Evolutionary conservation across 2,113 vertebrate species (phyloP), one percentile per base, ranked within the genome.

Genomic region (Hymenochirus boettgeri): DNA sequence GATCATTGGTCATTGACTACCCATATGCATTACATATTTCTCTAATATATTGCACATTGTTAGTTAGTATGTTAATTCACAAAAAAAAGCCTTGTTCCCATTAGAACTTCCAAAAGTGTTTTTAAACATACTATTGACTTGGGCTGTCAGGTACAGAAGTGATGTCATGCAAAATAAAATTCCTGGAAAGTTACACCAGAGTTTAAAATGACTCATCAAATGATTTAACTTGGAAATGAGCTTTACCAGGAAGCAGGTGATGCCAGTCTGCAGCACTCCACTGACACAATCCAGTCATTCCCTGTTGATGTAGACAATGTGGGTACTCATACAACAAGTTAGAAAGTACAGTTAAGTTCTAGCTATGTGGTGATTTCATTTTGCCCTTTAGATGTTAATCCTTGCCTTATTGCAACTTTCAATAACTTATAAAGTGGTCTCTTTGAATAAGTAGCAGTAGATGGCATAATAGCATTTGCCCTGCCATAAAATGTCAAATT

Each of bases 271-370:
- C 26, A 61, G 29, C 27, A 19, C 22, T 62, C 29, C 15, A 52
- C 35, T 22, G 31, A 29, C 25, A 12, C 51, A 25, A 21, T 53
- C 29, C 15, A 18, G 15, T 23, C 27, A 25, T 35, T 35, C 7
- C 33, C 33, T 35, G 3, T 11, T 35, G 15, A 35, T 8, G 7
- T 33, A 53, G 48, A 62, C 21, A 25, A 11, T 12, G 5, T 23
- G 11, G 52, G 48, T 53, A 27, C 37, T 64, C 37, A 42, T 64
- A 21, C 52, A 45, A 37, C 3, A 22, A 18, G 50, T 37, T 55
- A 42, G 4, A 55, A 45, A 25, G 52, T 46, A 64, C 62, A 55
- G 51, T 54, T 64, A 64, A 55, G 60, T 46, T 21, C 3, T 8
- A 22, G 35, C 7, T 15, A 39, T 54, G 33, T 26, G 33, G 46